Evolutionary conservation across 2,888 invertebrate genomes (phyloP).

Genomic region (Lepidocyrtoides sp.): DNA sequence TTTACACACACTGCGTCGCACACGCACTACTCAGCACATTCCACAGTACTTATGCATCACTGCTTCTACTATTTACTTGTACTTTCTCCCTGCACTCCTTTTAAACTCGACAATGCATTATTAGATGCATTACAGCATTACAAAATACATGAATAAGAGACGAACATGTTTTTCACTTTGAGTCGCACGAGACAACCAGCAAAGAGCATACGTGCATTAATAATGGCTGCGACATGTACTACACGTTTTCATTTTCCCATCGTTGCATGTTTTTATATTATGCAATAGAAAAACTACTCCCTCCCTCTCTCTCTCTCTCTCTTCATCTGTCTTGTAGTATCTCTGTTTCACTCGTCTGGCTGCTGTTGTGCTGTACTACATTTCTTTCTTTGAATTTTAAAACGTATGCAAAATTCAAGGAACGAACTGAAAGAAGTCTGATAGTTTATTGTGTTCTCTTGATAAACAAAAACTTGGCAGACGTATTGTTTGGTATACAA

Average conservation of each 20-base stretch:
- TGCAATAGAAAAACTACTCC: too few species aligned
- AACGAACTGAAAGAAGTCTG: background rate
- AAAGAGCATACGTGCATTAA: constrained; percentile 64
- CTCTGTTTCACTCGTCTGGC: background rate
- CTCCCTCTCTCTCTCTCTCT: background rate
- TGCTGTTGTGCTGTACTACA: background rate
- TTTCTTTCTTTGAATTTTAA: background rate
- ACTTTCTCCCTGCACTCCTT: background rate
- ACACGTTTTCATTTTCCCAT: too few species aligned
- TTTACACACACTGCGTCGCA: background rate
- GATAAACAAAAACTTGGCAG: background rate
- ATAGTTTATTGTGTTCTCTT: background rate
- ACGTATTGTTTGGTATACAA: background rate
- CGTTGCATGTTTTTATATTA: too few species aligned
- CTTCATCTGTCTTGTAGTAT: background rate
- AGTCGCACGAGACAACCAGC: background rate
- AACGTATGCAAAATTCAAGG: background rate
- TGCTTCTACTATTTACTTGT: constrained; percentile 12
- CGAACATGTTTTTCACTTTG: background rate
- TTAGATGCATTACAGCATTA: background rate
- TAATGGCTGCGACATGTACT: constrained; percentile 67
- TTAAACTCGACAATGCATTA: background rate
- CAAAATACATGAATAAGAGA: background rate
- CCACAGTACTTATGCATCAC: background rate
- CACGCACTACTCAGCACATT: background rate